phyloP scores from a whole-genome alignment of 1,140 invertebrate genomes.

The Cydia amplana region DNA sequence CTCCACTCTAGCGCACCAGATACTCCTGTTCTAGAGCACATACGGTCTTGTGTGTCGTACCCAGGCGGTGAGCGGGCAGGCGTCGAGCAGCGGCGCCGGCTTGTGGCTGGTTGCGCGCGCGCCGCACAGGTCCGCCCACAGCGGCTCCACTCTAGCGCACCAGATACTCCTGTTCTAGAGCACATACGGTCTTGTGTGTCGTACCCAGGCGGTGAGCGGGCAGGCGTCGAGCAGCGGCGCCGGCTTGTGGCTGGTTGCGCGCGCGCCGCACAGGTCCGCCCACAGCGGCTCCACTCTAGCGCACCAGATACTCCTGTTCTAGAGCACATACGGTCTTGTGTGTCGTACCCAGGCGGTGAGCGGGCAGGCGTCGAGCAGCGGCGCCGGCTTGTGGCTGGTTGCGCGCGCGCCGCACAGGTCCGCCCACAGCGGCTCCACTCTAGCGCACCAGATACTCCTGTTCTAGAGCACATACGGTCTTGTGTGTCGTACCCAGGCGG shows the following conservation, averaged over 20 bases:
- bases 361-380: slow-evolving; percentile 94
- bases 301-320: slow-evolving; percentile 96
- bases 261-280: slow-evolving; percentile 93
- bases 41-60: slow-evolving; percentile 77
- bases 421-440: slow-evolving; percentile 94
- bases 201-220: slow-evolving; percentile 83
- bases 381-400: slow-evolving; percentile 86
- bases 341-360: slow-evolving; percentile 80
- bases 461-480: slow-evolving; percentile 82
- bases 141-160: slow-evolving; percentile 92
- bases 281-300: slow-evolving; percentile 93
- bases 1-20: slow-evolving; percentile 94
- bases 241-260: slow-evolving; percentile 86
- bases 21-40: no score
- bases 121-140: slow-evolving; percentile 95
- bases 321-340: slow-evolving; percentile 79
- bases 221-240: slow-evolving; percentile 95
- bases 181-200: slow-evolving; percentile 77
- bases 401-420: slow-evolving; percentile 92
- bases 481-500: slow-evolving; percentile 60
- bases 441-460: slow-evolving; percentile 94
- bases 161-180: no score
- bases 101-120: slow-evolving; percentile 86
- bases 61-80: slow-evolving; percentile 88
- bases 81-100: slow-evolving; percentile 93